Conservation (phyloP, 2,797 vertebrate species). For the Petrocephalus sullivani region DNA sequence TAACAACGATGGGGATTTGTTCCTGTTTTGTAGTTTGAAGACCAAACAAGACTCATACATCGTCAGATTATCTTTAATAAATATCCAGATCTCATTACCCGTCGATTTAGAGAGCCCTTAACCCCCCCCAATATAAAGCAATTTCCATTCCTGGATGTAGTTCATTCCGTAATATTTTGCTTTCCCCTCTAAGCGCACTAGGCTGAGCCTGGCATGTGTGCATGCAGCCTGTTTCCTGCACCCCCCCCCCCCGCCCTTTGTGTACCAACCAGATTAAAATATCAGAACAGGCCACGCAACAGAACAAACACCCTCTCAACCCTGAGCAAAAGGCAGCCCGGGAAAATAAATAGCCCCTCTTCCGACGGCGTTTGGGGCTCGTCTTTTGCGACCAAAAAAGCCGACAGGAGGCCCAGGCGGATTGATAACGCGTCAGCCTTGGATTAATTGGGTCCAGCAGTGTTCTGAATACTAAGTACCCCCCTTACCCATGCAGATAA, state of each 20-base stretch:
- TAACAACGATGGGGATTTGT: not conserved
- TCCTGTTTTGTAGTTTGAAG: not conserved
- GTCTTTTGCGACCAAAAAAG: slow-evolving; percentile 52
- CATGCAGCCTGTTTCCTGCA: not conserved
- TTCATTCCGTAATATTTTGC: not conserved
- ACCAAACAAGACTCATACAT: not conserved
- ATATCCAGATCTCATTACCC: not conserved
- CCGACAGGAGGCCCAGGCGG: slow-evolving; percentile 48
- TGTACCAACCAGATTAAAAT: slow-evolving; percentile 25
- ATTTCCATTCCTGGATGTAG: not conserved
- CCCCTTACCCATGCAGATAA: slow-evolving; percentile 19
- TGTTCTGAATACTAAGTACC: slow-evolving; percentile 35
- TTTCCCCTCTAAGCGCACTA: not conserved
- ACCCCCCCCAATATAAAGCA: not conserved
- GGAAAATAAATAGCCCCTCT: slow-evolving; percentile 54
- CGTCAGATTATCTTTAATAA: slow-evolving; percentile 7
- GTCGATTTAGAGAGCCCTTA: not conserved
- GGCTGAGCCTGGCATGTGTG: not conserved
- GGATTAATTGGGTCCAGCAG: slow-evolving; percentile 45
- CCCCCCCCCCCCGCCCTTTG: not conserved
- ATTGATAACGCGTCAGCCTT: slow-evolving; percentile 48
- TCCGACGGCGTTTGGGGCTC: slow-evolving; percentile 50
- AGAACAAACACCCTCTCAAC: slow-evolving; percentile 18
- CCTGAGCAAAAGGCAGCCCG: slow-evolving; percentile 16
- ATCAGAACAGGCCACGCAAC: slow-evolving; percentile 21